Evolutionary conservation across 2,888 invertebrate species (phyloP).

Genomic region (Agapetus fuscipes): DNA sequence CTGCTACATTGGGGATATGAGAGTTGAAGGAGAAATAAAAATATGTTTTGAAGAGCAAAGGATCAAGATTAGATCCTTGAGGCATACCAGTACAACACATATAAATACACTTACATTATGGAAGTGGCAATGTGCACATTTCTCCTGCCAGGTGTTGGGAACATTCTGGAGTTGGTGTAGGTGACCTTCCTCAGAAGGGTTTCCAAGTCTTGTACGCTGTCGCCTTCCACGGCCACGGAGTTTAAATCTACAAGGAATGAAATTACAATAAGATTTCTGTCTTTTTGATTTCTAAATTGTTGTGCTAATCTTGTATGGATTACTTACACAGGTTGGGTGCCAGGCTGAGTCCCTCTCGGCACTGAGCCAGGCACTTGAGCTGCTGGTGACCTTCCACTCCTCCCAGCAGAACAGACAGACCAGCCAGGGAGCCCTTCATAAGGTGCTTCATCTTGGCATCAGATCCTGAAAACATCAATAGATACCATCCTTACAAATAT

Average conservation of each 20-base stretch:
- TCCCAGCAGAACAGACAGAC: conserved; percentile 70
- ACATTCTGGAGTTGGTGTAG: conserved; percentile 84
- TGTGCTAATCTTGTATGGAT: too few species aligned
- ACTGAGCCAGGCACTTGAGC: conserved; percentile 67
- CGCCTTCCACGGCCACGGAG: conserved; percentile 85
- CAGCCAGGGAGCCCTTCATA: conserved; percentile 79
- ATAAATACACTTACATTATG: conserved; percentile 49
- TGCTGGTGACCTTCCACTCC: conserved; percentile 65
- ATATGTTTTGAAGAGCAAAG: too few species aligned
- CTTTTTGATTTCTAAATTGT: too few species aligned
- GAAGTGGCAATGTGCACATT: conserved; percentile 75
- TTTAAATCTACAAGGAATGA: conserved; percentile 52
- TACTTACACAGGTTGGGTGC: conserved; percentile 35
- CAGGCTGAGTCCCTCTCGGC: conserved; percentile 66
- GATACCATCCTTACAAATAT: too few species aligned
- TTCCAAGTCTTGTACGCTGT: conserved; percentile 84
- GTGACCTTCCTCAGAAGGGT: conserved; percentile 76
- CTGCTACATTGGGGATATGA: too few species aligned
- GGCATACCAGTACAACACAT: too few species aligned
- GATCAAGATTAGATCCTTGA: too few species aligned
- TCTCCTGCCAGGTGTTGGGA: conserved; percentile 91
- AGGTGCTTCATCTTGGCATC: conserved; percentile 87
- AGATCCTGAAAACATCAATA: conserved; percentile 56
- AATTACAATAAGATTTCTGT: too few species aligned
- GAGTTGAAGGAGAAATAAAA: too few species aligned